Evolutionary conservation across 2,113 vertebrate species (phyloP).

Genomic region (Rhinoderma darwinii): DNA sequence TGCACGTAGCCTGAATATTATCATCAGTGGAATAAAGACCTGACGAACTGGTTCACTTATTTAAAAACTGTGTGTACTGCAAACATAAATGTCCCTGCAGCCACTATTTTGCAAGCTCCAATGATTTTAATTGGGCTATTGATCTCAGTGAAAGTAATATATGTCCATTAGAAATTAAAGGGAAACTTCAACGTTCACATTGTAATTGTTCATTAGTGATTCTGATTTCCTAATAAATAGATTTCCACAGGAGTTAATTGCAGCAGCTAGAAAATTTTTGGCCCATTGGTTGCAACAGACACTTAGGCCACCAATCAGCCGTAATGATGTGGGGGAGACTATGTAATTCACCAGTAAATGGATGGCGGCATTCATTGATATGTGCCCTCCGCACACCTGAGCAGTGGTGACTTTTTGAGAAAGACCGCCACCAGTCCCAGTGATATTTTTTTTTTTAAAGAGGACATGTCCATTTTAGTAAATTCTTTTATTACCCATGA

Average conservation of each 20-base stretch:
- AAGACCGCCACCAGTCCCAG: too few species aligned
- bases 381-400: too few species aligned
- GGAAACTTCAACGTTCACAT: not conserved
- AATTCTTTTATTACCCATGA: too few species aligned
- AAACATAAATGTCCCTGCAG: not conserved
- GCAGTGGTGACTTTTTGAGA: too few species aligned
- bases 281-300: too few species aligned
- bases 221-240: not conserved
- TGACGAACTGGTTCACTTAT: not conserved
- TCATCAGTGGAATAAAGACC: constrained; percentile 8
- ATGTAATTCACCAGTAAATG: too few species aligned
- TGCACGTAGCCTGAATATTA: too few species aligned
- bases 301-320: too few species aligned
- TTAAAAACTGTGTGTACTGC: not conserved
- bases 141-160: not conserved
- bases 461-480: too few species aligned
- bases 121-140: constrained; percentile 10
- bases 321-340: too few species aligned
- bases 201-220: not conserved
- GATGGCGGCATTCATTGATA: too few species aligned
- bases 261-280: not conserved
- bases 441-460: too few species aligned
- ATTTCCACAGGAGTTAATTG: not conserved
- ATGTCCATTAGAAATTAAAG: not conserved
- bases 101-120: constrained; percentile 9